Conservation (phyloP, 2,888 invertebrate genomes). For the Aphodius granarius region DNA sequence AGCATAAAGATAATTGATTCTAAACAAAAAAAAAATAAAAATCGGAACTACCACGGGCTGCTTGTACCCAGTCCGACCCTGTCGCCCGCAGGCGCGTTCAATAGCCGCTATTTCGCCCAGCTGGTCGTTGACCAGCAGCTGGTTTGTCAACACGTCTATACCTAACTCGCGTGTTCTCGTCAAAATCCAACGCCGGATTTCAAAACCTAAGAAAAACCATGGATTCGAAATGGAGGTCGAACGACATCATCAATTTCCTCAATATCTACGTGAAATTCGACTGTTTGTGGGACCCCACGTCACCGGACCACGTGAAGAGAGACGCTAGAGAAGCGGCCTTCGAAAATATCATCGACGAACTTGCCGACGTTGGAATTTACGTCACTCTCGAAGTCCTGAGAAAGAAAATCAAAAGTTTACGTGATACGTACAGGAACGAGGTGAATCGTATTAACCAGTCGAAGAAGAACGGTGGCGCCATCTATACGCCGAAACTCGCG, state of each 20-base stretch:
- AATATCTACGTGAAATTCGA: not conserved
- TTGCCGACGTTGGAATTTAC: not conserved
- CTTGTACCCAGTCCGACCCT: too few relatives aligned
- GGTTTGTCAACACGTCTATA: too few relatives aligned
- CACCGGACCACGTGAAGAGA: not conserved
- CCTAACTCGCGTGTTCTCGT: too few relatives aligned
- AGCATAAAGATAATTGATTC: not conserved
- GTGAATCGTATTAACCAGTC: not conserved
- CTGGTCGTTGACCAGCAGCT: too few relatives aligned
- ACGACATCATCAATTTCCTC: not conserved
- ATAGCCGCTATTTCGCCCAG: too few relatives aligned
- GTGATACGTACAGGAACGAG: not conserved
- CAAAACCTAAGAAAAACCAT: too few relatives aligned
- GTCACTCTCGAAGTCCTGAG: not conserved
- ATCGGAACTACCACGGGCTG: too few relatives aligned
- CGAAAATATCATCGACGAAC: not conserved
- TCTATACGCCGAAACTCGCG: not conserved
- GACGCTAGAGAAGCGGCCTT: not conserved
- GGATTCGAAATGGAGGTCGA: not conserved
- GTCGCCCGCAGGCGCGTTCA: too few relatives aligned
- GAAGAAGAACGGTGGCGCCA: not conserved
- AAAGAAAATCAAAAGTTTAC: not conserved
- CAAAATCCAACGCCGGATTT: too few relatives aligned
- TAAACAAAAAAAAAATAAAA: not conserved
- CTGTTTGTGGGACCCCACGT: not conserved